These are phyloP conservation scores for Hololepta plana DNA, from an alignment of 2,888 invertebrate species.

Conservation along the genomic window DNA sequence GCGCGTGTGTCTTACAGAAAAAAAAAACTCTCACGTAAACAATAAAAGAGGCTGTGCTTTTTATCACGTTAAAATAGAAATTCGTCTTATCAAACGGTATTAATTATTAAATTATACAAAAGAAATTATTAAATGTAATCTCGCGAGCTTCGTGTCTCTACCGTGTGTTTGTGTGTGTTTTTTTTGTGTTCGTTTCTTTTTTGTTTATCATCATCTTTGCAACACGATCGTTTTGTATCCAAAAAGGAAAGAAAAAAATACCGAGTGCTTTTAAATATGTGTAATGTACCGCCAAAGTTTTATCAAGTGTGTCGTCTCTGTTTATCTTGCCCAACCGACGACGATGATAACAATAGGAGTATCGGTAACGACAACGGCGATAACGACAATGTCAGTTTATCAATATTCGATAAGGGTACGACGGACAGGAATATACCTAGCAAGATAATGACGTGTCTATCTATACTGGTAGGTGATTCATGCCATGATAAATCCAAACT, in stretches of 20 bases:
- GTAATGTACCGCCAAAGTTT: constrained; percentile 76
- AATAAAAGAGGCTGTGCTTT: constrained; percentile 25
- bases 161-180: constrained; percentile 18
- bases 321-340: constrained; percentile 45
- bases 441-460: constrained; percentile 59
- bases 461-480: constrained; percentile 52
- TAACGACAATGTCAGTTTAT: constrained; percentile 54
- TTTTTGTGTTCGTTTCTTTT: constrained; percentile 17
- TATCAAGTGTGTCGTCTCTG: constrained; percentile 88
- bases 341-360: no score
- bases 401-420: constrained; percentile 57
- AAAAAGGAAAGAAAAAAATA: no score
- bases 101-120: no score
- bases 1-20: constrained; percentile 18
- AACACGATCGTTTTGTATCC: no score
- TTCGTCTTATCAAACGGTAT: no score
- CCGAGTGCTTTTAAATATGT: constrained; percentile 57
- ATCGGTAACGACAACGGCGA: no score
- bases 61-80: no score
- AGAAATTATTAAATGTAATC: no score
- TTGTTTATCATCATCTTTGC: no score
- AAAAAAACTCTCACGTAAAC: constrained; percentile 17
- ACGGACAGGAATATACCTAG: constrained; percentile 26
- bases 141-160: constrained; percentile 22
- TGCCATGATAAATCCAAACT: no score